These are phyloP conservation scores for Orthonychiurus folsomi DNA, from an alignment of 2,888 invertebrate genomes.

Conservation along the genomic window DNA sequence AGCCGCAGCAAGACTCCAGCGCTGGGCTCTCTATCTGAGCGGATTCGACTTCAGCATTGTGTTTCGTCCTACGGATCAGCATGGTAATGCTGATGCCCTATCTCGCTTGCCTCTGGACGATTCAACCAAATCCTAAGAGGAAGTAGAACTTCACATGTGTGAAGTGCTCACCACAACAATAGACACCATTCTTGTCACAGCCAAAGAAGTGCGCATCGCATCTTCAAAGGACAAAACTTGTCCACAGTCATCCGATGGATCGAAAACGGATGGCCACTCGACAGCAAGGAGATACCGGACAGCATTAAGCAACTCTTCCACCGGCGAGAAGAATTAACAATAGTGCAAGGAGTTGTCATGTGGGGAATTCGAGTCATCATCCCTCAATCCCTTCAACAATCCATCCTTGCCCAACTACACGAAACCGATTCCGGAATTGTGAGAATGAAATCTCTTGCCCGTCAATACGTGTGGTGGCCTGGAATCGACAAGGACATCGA, in stretches of 20 bases:
- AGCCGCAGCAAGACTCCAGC: constrained; percentile 37
- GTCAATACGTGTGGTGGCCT: constrained; percentile 10
- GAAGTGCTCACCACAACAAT: no score
- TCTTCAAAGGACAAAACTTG: background rate
- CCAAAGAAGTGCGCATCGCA: background rate
- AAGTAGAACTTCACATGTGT: no score
- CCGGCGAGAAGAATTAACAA: constrained; percentile 8
- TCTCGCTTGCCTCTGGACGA: constrained; percentile 34
- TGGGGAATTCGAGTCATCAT: constrained; percentile 10
- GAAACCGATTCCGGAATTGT: background rate
- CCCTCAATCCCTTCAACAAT: background rate
- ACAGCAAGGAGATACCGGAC: no score
- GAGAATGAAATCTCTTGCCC: background rate
- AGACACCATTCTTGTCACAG: background rate
- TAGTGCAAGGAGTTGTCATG: constrained; percentile 13
- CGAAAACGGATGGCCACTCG: constrained; percentile 15
- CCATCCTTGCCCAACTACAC: constrained; percentile 1
- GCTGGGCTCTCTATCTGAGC: constrained; percentile 38
- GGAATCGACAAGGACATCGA: constrained; percentile 6
- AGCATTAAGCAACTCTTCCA: background rate
- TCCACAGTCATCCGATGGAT: constrained; percentile 6
- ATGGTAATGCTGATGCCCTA: constrained; percentile 42
- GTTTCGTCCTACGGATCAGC: constrained; percentile 39
- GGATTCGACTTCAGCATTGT: constrained; percentile 42
- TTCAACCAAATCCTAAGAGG: no score